phyloP scores from a whole-genome alignment of 2,888 invertebrate genomes.

The Taenaris catops region DNA sequence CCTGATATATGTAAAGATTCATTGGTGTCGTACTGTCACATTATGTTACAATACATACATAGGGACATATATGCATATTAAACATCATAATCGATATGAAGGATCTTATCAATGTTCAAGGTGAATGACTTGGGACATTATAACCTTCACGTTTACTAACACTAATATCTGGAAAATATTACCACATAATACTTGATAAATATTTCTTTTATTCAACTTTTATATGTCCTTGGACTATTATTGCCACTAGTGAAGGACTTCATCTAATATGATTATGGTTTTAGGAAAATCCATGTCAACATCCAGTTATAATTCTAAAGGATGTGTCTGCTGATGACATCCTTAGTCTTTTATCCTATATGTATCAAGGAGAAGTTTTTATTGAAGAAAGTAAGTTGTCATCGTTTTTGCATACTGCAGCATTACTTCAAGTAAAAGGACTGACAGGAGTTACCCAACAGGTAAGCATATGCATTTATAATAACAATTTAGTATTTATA shows the following conservation, averaged over 20 bases:
- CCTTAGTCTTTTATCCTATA: conserved; percentile 83
- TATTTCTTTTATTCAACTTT: conserved; percentile 4
- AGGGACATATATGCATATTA: no score
- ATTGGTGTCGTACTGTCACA: no score
- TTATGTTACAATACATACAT: no score
- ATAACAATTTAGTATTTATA: no score
- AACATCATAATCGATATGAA: no score
- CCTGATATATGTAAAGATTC: no score
- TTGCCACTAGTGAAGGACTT: neutral
- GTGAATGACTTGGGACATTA: conserved; percentile 78
- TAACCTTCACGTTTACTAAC: conserved; percentile 58
- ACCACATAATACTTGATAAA: conserved; percentile 4
- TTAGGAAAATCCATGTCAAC: conserved; percentile 86
- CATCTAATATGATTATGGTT: conserved; percentile 23
- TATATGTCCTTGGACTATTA: neutral
- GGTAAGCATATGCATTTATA: conserved; percentile 44
- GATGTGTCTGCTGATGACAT: conserved; percentile 84
- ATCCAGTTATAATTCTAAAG: conserved; percentile 86
- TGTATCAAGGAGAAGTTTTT: conserved; percentile 87
- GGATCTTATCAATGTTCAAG: no score
- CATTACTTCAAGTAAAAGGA: conserved; percentile 83
- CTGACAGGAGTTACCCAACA: conserved; percentile 78
- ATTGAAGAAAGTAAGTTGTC: conserved; percentile 83
- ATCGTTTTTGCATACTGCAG: conserved; percentile 84
- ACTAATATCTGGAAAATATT: conserved; percentile 18